Evolutionary conservation across 2,113 vertebrate species (phyloP).

Genomic region (Gymnobelideus leadbeateri): DNA sequence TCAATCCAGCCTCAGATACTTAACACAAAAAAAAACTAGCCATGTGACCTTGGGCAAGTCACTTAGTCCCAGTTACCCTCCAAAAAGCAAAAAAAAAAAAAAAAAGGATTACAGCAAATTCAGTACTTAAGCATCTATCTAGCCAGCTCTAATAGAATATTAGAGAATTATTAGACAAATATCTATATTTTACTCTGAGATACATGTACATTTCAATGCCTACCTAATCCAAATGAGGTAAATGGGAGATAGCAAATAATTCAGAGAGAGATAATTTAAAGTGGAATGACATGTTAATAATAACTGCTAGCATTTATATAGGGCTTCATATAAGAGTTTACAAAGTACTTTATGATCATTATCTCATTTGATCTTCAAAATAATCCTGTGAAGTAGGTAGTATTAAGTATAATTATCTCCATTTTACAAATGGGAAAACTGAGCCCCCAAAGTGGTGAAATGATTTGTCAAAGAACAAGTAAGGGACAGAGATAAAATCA

Average conservation of each 20-base stretch:
- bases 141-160: constrained; percentile 30
- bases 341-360: not conserved
- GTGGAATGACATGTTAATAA: not conserved
- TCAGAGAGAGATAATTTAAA: constrained; percentile 31
- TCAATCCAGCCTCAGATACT: too few relatives aligned
- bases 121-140: not conserved
- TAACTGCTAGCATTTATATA: not conserved
- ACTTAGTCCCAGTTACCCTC: too few relatives aligned
- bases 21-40: too few relatives aligned
- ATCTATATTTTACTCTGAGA: constrained; percentile 66
- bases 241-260: constrained; percentile 27
- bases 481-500: not conserved
- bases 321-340: not conserved
- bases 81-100: too few relatives aligned
- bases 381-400: not conserved
- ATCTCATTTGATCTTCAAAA: not conserved
- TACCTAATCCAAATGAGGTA: constrained; percentile 45
- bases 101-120: not conserved
- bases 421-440: not conserved
- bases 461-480: not conserved
- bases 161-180: constrained; percentile 65
- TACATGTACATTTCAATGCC: constrained; percentile 71
- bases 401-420: not conserved
- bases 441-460: not conserved
- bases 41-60: too few relatives aligned